phyloP scores from a whole-genome alignment of 2,888 invertebrate genomes.

The Hetaerina titia region DNA sequence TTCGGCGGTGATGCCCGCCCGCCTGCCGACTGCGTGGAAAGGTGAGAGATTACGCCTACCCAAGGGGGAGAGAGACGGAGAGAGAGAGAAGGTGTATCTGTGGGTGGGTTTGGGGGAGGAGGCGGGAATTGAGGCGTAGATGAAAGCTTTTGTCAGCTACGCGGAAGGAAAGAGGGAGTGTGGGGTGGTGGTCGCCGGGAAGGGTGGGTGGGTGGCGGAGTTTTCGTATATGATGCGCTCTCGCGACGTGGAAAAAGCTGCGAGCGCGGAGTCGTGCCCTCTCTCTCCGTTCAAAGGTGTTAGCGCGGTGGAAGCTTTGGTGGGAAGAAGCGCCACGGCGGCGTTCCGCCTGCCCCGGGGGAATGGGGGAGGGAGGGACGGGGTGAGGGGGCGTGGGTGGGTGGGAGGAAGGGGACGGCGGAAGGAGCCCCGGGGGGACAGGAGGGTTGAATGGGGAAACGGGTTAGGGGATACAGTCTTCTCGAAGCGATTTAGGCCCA shows the following conservation, averaged over 20 bases:
- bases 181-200: not conserved
- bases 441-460: not conserved
- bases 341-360: not conserved
- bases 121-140: conserved; percentile 4
- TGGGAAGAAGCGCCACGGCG: not conserved
- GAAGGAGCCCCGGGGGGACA: not conserved
- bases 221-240: not conserved
- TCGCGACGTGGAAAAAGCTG: not conserved
- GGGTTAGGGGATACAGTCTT: not conserved
- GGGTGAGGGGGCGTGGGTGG: not conserved
- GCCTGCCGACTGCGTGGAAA: not conserved
- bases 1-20: not conserved
- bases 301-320: not conserved
- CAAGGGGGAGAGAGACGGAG: not conserved
- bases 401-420: not conserved
- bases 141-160: not conserved
- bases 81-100: not conserved
- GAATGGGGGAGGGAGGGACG: not conserved
- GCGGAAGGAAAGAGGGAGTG: not conserved
- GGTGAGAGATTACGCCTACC: not conserved
- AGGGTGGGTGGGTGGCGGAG: not conserved
- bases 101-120: not conserved
- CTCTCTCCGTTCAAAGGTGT: not conserved
- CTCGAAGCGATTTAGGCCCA: not conserved
- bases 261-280: not conserved